Percentiles rank a stretch among this genome's conserved stretches.
These are phyloP conservation scores for Apodemus speciosus DNA, from an alignment of 2,113 vertebrate genomes.

Conservation along the genomic window DNA sequence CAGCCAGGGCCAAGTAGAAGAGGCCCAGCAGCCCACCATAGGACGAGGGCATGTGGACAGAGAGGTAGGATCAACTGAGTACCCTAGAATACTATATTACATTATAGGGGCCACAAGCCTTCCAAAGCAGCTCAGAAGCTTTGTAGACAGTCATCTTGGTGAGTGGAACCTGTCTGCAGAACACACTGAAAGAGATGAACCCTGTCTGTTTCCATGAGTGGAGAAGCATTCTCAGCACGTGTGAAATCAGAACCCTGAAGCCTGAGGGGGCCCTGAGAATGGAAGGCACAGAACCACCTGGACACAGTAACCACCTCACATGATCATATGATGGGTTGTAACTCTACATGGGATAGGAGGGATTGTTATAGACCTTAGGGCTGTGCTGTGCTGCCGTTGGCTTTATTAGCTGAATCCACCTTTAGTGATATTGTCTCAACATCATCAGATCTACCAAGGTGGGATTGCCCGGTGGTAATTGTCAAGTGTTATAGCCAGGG, in stretches of 20 bases:
- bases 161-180: background rate
- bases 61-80: background rate
- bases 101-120: background rate
- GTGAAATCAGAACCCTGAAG: background rate
- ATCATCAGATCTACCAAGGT: background rate
- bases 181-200: background rate
- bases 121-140: background rate
- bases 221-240: background rate
- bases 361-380: background rate
- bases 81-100: background rate
- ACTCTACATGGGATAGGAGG: background rate
- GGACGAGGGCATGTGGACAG: background rate
- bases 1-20: background rate
- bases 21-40: background rate
- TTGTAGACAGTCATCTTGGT: background rate
- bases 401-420: background rate
- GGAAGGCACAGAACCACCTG: too few species aligned
- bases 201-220: background rate
- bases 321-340: background rate
- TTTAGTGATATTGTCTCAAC: background rate
- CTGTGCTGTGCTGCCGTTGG: background rate
- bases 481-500: background rate
- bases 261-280: background rate
- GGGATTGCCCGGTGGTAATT: background rate
- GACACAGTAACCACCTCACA: accelerated